phyloP scores from a whole-genome alignment of 2,888 invertebrate species.

The Eristalis pertinax region DNA sequence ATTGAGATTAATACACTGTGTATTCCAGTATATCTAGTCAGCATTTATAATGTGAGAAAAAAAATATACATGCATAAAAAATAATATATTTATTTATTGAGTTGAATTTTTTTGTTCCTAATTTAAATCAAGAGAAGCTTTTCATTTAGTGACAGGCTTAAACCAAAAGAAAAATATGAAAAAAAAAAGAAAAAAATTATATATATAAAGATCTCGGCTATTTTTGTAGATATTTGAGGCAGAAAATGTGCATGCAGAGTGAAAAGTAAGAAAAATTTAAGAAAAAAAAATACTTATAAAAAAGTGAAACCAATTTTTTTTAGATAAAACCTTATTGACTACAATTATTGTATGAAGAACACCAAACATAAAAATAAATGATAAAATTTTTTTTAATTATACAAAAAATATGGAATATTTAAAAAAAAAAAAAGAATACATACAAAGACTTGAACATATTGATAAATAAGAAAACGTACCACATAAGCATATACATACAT shows the following conservation, averaged over 20 bases:
- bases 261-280: conserved; percentile 16
- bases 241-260: conserved; percentile 11
- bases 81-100: conserved; percentile 31
- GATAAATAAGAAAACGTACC: conserved; percentile 62
- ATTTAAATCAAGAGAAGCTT: background rate
- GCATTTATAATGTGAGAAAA: conserved; percentile 65
- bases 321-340: conserved; percentile 61
- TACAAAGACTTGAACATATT: conserved; percentile 70
- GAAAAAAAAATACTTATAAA: conserved; percentile 28
- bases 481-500: conserved; percentile 44
- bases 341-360: conserved; percentile 64
- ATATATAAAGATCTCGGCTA: conserved; percentile 41
- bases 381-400: conserved; percentile 66
- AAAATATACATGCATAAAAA: conserved; percentile 34
- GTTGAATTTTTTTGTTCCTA: conserved; percentile 4
- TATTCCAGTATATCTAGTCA: conserved; percentile 65
- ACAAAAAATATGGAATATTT: conserved; percentile 51
- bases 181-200: conserved; percentile 10
- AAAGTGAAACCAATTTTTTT: conserved; percentile 54
- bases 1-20: conserved; percentile 48
- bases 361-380: conserved; percentile 58
- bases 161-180: conserved; percentile 1
- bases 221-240: conserved; percentile 59
- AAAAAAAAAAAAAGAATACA: conserved; percentile 47
- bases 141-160: conserved; percentile 37